Percentiles rank a stretch among this genome's conserved stretches.
Evolutionary conservation across 2,888 invertebrate species (phyloP).

Genomic region (Spodoptera exigua): DNA sequence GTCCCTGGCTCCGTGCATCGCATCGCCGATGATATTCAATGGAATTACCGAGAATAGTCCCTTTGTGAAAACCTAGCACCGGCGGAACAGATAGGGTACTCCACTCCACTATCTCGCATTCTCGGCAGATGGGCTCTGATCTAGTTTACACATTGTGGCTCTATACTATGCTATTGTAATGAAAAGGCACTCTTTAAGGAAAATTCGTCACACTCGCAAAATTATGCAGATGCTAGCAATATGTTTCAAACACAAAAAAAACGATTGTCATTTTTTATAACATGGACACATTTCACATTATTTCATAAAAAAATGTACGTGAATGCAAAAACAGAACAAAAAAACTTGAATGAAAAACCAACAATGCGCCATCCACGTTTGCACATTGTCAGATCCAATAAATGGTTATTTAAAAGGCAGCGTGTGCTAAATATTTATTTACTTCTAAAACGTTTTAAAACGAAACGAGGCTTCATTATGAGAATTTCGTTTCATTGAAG

Average conservation of each 20-base stretch:
- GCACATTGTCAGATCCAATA: constrained; percentile 33
- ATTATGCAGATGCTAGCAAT: constrained; percentile 21
- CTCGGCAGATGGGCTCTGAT: constrained; percentile 35
- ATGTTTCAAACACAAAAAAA: constrained; percentile 9
- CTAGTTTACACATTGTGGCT: constrained; percentile 25
- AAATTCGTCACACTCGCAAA: constrained; percentile 10
- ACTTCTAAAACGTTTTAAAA: constrained; percentile 31
- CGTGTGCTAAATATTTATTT: constrained; percentile 15
- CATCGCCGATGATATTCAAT: constrained; percentile 55
- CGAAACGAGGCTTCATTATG: constrained; percentile 27
- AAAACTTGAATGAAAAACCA: constrained; percentile 27
- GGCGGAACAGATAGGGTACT: constrained; percentile 34
- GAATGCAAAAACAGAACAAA: constrained; percentile 8
- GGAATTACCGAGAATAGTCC: constrained; percentile 51
- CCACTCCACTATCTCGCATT: constrained; percentile 39
- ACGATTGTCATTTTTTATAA: constrained; percentile 14
- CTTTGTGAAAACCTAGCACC: constrained; percentile 53
- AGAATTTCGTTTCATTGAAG: constrained; percentile 48
- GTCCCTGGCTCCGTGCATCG: constrained; percentile 45
- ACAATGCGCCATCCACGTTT: constrained; percentile 45
- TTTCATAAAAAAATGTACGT: constrained; percentile 13
- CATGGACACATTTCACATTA: constrained; percentile 33
- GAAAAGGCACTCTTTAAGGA: background rate
- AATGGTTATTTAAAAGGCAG: constrained; percentile 30
- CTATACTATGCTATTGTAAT: constrained; percentile 14